Evolutionary conservation across 2,113 vertebrate species (phyloP).

Genomic region (Picathartes gymnocephalus): DNA sequence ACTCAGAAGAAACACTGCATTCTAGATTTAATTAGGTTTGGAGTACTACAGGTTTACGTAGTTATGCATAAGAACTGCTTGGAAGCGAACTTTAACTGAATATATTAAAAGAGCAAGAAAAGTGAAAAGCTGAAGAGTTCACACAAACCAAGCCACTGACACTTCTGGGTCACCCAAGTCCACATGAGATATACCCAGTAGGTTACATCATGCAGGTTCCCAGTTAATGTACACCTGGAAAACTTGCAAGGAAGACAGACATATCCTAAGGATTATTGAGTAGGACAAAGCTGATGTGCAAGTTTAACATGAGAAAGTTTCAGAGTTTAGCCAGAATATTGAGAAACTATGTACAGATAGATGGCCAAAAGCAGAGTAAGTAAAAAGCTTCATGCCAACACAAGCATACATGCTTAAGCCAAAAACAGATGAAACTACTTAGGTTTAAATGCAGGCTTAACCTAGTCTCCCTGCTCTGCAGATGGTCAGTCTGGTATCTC

Average conservation of each 20-base stretch:
- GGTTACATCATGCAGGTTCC: constrained; percentile 52
- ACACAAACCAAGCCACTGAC: constrained; percentile 57
- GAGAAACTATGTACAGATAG: not conserved
- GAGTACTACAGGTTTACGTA: constrained; percentile 35
- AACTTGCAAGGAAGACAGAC: constrained; percentile 43
- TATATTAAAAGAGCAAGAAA: constrained; percentile 32
- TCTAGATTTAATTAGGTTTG: constrained; percentile 44
- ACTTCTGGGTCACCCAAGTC: constrained; percentile 34
- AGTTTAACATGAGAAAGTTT: not conserved
- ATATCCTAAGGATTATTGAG: constrained; percentile 38
- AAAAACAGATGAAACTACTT: constrained; percentile 20
- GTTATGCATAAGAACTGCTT: constrained; percentile 25
- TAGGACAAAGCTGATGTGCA: constrained; percentile 9
- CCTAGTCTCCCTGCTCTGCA: constrained; percentile 15
- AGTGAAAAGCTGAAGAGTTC: constrained; percentile 35
- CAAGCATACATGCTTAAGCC: constrained; percentile 45
- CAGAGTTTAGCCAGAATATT: not conserved
- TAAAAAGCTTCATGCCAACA: constrained; percentile 40
- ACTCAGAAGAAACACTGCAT: constrained; percentile 60
- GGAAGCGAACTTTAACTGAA: constrained; percentile 27
- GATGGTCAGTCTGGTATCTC: not conserved
- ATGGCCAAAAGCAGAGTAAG: constrained; percentile 20
- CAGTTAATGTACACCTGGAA: constrained; percentile 49
- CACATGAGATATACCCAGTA: constrained; percentile 50
- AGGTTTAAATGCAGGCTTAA: constrained; percentile 18